A percentile compares a stretch with the other conserved stretches of the same genome.
Conservation (phyloP, 1,140 invertebrate species). For the Magallana angulata region DNA sequence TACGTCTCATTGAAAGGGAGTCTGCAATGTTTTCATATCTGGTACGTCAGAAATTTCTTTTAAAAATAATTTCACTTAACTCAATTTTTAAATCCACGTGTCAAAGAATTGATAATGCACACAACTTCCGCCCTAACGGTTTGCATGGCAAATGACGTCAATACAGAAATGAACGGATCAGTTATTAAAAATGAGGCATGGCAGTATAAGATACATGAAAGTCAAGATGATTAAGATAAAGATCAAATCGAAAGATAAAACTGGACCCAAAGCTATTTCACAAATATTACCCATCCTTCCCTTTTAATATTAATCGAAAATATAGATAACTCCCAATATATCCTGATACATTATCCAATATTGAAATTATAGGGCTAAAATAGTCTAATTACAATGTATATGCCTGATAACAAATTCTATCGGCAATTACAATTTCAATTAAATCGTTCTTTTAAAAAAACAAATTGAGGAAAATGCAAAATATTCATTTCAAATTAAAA, state of each 20-base stretch:
- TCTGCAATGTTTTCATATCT: background rate
- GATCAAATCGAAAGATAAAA: background rate
- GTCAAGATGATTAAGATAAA: slow-evolving; percentile 29
- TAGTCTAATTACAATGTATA: too few relatives aligned
- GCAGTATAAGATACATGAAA: slow-evolving; percentile 12
- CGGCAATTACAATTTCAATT: too few relatives aligned
- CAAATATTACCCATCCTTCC: background rate
- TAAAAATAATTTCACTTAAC: slow-evolving; percentile 30
- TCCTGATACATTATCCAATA: background rate
- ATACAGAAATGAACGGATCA: slow-evolving; percentile 16
- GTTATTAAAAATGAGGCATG: slow-evolving; percentile 27
- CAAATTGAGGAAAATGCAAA: too few relatives aligned
- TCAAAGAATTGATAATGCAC: slow-evolving; percentile 18
- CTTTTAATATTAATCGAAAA: background rate
- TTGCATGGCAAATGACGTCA: slow-evolving; percentile 23
- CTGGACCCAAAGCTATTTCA: background rate
- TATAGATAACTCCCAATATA: background rate
- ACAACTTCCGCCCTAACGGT: background rate
- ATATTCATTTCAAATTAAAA: too few relatives aligned
- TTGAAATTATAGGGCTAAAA: too few relatives aligned
- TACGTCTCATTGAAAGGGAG: background rate
- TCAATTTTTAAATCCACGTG: slow-evolving; percentile 9
- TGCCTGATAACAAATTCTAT: too few relatives aligned
- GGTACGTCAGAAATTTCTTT: slow-evolving; percentile 5
- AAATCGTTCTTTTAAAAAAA: too few relatives aligned